These are phyloP conservation scores for Microctenopoma lineatum DNA, from an alignment of 2,797 vertebrate genomes.

Conservation along the genomic window DNA sequence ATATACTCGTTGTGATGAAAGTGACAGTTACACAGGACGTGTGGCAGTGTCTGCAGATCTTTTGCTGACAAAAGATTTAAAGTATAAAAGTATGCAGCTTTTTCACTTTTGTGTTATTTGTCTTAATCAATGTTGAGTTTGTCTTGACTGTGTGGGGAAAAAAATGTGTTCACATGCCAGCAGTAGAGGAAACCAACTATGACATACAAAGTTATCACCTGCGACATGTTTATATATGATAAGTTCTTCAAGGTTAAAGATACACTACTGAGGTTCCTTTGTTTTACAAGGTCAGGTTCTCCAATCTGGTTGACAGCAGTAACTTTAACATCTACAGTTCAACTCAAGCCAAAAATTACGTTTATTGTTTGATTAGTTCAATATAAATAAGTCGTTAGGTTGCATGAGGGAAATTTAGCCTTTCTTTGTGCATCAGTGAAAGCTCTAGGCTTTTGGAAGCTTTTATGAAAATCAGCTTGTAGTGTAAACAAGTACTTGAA, in stretches of 20 bases:
- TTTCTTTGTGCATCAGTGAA: slow-evolving; percentile 16
- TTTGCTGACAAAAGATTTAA: neutral
- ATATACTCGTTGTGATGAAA: slow-evolving; percentile 5
- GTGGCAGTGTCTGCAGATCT: neutral
- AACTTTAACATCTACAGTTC: slow-evolving; percentile 4
- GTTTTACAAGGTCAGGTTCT: slow-evolving; percentile 40
- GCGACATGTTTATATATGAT: slow-evolving; percentile 52
- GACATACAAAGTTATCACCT: slow-evolving; percentile 21
- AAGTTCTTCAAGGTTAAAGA: slow-evolving; percentile 56
- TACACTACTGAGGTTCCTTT: slow-evolving; percentile 22
- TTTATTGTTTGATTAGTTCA: neutral
- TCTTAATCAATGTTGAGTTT: neutral
- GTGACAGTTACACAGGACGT: neutral
- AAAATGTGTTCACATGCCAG: neutral
- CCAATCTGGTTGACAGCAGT: neutral
- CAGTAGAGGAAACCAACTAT: neutral
- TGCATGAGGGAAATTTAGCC: neutral
- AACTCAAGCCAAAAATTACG: neutral
- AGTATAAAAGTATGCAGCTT: neutral
- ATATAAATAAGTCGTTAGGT: neutral
- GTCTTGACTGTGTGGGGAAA: neutral
- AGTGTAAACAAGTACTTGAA: slow-evolving; percentile 28
- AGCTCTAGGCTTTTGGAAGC: slow-evolving; percentile 1
- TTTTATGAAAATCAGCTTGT: slow-evolving; percentile 28
- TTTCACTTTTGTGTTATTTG: neutral